Conservation (phyloP, 2,113 vertebrate genomes). For the Xenus cinereus region DNA sequence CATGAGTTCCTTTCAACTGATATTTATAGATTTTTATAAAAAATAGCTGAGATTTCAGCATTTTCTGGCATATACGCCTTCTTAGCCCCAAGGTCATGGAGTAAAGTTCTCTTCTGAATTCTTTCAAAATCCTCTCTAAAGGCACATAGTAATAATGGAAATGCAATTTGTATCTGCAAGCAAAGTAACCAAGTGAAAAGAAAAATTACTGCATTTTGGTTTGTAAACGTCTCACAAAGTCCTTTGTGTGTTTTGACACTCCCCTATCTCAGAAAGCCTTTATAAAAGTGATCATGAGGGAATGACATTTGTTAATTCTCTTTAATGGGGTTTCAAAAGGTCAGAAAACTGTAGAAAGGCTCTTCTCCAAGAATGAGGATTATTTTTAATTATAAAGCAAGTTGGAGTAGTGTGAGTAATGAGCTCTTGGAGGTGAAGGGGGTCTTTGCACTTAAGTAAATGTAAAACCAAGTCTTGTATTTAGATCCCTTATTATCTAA, state of each 20-base stretch:
- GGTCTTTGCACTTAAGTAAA: constrained; percentile 17
- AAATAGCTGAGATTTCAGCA: constrained; percentile 18
- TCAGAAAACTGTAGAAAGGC: background rate
- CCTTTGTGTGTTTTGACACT: background rate
- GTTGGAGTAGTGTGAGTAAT: background rate
- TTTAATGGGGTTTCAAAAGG: constrained; percentile 30
- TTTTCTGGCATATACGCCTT: background rate
- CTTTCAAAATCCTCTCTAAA: background rate
- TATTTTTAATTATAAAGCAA: constrained; percentile 43
- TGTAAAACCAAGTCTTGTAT: background rate
- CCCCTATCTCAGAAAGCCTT: background rate
- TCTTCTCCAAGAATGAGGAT: background rate
- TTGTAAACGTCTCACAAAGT: background rate
- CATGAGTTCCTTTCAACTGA: constrained; percentile 35
- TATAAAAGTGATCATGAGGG: background rate
- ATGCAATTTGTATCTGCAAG: background rate
- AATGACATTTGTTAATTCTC: constrained; percentile 12
- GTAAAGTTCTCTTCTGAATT: background rate
- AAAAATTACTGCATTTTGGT: background rate
- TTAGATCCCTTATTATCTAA: constrained; percentile 13
- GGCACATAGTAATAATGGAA: background rate
- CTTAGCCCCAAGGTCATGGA: background rate
- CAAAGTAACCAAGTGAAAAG: background rate
- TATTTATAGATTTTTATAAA: constrained; percentile 56
- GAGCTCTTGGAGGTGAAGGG: background rate